These are phyloP conservation scores for Petroica traversi DNA, from an alignment of 2,113 vertebrate species.

Conservation along the genomic window DNA sequence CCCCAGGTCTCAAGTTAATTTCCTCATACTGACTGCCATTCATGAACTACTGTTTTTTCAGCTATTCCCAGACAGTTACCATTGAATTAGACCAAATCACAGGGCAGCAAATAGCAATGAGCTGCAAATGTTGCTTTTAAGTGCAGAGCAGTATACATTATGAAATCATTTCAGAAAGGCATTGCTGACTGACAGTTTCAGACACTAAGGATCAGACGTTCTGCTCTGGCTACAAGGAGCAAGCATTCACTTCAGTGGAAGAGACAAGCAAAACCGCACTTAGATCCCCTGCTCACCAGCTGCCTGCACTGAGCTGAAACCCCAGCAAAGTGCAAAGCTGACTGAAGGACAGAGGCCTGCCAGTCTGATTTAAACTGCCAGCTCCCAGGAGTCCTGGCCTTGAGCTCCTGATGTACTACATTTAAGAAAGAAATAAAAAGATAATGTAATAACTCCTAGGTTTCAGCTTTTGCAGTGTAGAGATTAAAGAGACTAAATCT, in stretches of 20 bases:
- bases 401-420: not conserved
- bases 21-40: not conserved
- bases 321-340: not conserved
- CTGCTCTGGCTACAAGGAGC: not conserved
- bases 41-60: not conserved
- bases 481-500: not conserved
- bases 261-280: not conserved
- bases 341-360: not conserved
- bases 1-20: not conserved
- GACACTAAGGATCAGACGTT: not conserved
- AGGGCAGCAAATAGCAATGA: not conserved
- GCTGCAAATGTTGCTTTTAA: not conserved
- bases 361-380: not conserved
- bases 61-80: not conserved
- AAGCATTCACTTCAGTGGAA: not conserved
- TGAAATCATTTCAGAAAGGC: not conserved
- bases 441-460: not conserved
- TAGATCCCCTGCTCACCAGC: not conserved
- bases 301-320: not conserved
- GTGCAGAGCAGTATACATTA: not conserved
- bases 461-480: not conserved
- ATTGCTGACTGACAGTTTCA: not conserved
- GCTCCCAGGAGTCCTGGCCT: not conserved
- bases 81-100: not conserved
- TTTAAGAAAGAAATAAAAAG: not conserved